A percentile compares a stretch with the other conserved stretches of the same genome.
These are phyloP conservation scores for Cardinalis cardinalis DNA, from an alignment of 2,113 vertebrate species.

Conservation along the genomic window DNA sequence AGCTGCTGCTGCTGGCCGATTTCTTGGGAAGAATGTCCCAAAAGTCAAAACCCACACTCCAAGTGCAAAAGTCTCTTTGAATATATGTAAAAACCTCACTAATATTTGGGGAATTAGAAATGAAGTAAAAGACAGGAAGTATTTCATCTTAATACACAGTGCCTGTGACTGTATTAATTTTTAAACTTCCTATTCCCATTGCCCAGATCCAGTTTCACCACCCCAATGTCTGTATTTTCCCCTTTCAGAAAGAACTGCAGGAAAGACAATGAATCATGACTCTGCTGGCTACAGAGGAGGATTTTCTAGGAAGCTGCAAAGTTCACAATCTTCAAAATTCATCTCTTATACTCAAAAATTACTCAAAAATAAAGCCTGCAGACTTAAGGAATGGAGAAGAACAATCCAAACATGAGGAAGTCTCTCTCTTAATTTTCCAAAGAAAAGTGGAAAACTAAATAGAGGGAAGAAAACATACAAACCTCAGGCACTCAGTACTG, in stretches of 20 bases:
- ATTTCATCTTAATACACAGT: background rate
- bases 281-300: background rate
- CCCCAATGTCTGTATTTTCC: background rate
- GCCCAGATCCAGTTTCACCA: background rate
- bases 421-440: background rate
- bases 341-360: background rate
- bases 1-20: background rate
- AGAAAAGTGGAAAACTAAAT: background rate
- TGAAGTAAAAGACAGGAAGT: background rate
- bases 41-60: background rate
- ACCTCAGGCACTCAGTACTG: background rate
- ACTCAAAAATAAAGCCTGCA: background rate
- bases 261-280: background rate
- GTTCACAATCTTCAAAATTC: constrained; percentile 25
- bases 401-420: background rate
- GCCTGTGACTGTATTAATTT: background rate
- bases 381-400: background rate
- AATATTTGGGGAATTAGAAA: background rate
- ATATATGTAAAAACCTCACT: background rate
- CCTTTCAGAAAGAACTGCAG: background rate
- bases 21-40: background rate
- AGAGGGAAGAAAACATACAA: background rate
- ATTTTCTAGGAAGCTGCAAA: constrained; percentile 2
- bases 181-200: background rate
- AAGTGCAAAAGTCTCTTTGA: background rate